These are phyloP conservation scores for Lasioglossum leucozonium DNA, from an alignment of 2,888 invertebrate genomes.

Conservation along the genomic window DNA sequence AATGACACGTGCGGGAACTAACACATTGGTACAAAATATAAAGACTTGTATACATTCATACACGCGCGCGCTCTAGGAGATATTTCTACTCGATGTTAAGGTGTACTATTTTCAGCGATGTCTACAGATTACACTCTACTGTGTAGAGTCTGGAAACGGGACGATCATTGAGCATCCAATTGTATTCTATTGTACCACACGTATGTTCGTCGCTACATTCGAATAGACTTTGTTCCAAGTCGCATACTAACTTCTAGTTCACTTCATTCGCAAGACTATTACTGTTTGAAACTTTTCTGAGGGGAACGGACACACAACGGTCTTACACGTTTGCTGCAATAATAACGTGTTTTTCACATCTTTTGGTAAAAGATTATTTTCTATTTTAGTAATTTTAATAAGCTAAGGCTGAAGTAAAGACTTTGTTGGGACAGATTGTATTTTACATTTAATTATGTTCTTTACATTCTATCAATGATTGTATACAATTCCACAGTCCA, in stretches of 20 bases:
- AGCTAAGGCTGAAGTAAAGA: neutral
- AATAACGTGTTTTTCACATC: neutral
- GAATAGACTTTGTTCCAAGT: slow-evolving; percentile 68
- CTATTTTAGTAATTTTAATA: neutral
- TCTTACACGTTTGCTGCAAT: neutral
- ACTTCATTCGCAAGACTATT: slow-evolving; percentile 54
- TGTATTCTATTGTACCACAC: slow-evolving; percentile 65
- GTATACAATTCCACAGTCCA: neutral
- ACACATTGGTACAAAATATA: slow-evolving; percentile 75
- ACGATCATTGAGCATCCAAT: slow-evolving; percentile 68
- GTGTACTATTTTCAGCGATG: slow-evolving; percentile 76
- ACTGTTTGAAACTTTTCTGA: slow-evolving; percentile 34
- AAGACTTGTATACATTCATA: slow-evolving; percentile 79
- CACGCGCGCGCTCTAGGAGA: slow-evolving; percentile 72
- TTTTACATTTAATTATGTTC: neutral
- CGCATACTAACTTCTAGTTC: slow-evolving; percentile 67
- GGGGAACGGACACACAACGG: neutral
- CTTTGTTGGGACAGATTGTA: neutral
- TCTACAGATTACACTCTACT: slow-evolving; percentile 76
- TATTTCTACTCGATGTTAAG: slow-evolving; percentile 74
- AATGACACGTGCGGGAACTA: slow-evolving; percentile 70
- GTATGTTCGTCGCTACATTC: slow-evolving; percentile 70
- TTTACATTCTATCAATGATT: neutral
- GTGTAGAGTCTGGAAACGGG: slow-evolving; percentile 76
- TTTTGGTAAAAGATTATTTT: neutral